phyloP scores from a whole-genome alignment of 2,797 vertebrate genomes.

The Sarcophilus harrisii region DNA sequence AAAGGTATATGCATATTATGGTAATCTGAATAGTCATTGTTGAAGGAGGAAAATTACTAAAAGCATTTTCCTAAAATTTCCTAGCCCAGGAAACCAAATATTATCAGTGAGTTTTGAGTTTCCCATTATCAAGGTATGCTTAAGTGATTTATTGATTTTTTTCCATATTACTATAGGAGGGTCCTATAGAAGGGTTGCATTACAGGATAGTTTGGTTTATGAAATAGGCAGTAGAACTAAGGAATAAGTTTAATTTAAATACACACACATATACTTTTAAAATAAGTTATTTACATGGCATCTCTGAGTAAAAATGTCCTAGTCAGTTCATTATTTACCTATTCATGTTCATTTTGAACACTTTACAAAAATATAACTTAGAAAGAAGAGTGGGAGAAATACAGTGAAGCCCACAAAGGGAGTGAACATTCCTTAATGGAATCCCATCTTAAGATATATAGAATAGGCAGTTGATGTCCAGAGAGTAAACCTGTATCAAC shows the following conservation, averaged over 20 bases:
- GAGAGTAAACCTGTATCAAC: neutral
- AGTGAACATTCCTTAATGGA: neutral
- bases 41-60: neutral
- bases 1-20: neutral
- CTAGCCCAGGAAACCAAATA: neutral
- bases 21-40: neutral
- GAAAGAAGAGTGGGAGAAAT: neutral
- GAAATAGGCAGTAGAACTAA: neutral
- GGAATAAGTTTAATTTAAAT: neutral
- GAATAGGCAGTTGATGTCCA: neutral
- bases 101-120: neutral
- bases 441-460: neutral
- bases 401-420: neutral
- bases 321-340: neutral
- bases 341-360: neutral
- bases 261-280: no score
- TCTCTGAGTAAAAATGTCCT: neutral
- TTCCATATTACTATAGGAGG: neutral
- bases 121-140: neutral
- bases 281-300: neutral
- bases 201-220: neutral
- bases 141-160: neutral
- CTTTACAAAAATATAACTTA: neutral
- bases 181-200: neutral
- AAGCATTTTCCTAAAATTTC: constrained; percentile 3